These are phyloP conservation scores for Epinephelus coioides DNA, from an alignment of 2,797 vertebrate genomes.

Conservation along the genomic window DNA sequence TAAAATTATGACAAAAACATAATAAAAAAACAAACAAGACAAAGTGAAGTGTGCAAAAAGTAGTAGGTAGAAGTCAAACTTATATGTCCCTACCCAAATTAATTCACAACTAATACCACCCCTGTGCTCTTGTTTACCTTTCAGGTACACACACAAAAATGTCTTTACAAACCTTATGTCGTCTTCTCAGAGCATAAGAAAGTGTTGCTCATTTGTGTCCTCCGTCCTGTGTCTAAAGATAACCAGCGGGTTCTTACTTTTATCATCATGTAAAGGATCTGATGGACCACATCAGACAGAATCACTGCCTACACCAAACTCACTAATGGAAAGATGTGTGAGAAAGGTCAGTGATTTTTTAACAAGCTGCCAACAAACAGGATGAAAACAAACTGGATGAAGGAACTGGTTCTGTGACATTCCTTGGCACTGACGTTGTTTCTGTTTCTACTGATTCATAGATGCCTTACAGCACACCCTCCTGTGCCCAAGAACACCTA, in stretches of 20 bases:
- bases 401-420: constrained; percentile 58
- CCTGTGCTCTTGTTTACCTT: not conserved
- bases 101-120: too few species aligned
- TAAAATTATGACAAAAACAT: too few species aligned
- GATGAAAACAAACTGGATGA: not conserved
- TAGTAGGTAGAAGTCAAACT: too few species aligned
- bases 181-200: not conserved
- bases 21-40: too few species aligned
- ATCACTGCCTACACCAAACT: not conserved
- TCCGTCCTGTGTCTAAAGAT: not conserved
- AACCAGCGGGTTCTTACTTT: not conserved
- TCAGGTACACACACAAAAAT: not conserved
- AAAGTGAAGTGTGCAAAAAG: too few species aligned
- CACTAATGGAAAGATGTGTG: too few species aligned
- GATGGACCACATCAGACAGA: not conserved
- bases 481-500: fast-evolving
- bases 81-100: too few species aligned
- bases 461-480: not conserved
- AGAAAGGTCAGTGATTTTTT: too few species aligned
- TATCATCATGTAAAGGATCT: not conserved
- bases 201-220: fast-evolving
- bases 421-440: constrained; percentile 4
- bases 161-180: constrained; percentile 20
- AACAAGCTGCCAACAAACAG: not conserved
- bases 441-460: not conserved